Conservation (phyloP, 1,140 invertebrate genomes). For the Dufourea novaeangliae region DNA sequence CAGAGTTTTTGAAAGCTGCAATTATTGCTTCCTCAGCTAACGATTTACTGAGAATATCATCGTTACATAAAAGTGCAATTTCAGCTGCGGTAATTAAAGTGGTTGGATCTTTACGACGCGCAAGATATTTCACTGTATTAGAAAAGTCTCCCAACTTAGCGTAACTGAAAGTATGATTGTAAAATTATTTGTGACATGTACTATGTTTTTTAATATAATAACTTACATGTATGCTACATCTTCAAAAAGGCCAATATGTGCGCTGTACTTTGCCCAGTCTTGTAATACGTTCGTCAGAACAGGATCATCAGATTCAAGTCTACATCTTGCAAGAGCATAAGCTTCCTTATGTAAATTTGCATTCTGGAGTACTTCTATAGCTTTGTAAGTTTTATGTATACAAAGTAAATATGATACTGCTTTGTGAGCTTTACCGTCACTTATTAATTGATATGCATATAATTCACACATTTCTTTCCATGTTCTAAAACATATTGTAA, state of each 20-base stretch:
- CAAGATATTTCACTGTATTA: slow-evolving; percentile 71
- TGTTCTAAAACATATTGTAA: slow-evolving; percentile 62
- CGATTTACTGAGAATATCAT: slow-evolving; percentile 63
- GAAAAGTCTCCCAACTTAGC: slow-evolving; percentile 69
- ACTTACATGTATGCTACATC: slow-evolving; percentile 84
- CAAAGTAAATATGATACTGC: slow-evolving; percentile 84
- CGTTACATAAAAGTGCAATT: slow-evolving; percentile 67
- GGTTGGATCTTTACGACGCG: slow-evolving; percentile 64
- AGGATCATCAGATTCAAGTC: slow-evolving; percentile 82
- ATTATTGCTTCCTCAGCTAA: slow-evolving; percentile 71
- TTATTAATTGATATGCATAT: slow-evolving; percentile 85
- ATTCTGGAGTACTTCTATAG: slow-evolving; percentile 83
- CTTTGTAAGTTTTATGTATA: slow-evolving; percentile 84
- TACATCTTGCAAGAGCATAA: slow-evolving; percentile 83
- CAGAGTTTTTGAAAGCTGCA: slow-evolving; percentile 56
- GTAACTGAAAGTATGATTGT: slow-evolving; percentile 50
- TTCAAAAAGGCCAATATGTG: slow-evolving; percentile 81
- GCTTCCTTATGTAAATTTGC: slow-evolving; percentile 84
- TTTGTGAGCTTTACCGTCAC: slow-evolving; percentile 81
- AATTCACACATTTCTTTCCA: slow-evolving; percentile 84
- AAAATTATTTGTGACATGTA: background rate
- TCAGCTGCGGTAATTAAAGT: slow-evolving; percentile 70
- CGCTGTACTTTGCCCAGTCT: slow-evolving; percentile 81
- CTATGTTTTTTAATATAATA: background rate
- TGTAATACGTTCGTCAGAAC: slow-evolving; percentile 80